Evolutionary conservation across 1,140 invertebrate species (phyloP), one percentile per base, ranked within the genome.

Genomic region (Heterodera carotae): DNA sequence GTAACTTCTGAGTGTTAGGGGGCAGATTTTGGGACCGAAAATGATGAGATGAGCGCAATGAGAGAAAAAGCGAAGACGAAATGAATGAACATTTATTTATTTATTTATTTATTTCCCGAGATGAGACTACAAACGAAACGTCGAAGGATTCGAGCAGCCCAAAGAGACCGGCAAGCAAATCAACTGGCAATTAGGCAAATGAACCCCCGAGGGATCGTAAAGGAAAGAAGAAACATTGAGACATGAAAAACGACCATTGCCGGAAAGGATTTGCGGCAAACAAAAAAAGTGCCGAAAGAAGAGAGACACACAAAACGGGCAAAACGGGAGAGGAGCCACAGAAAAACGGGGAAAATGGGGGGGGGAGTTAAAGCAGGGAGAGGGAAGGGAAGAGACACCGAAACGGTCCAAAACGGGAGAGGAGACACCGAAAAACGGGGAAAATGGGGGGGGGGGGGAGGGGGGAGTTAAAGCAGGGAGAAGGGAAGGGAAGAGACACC

Each of bases 141-240:
- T 12, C 15, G 25, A 29, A 25, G 62, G 62, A 53, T 53, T 66
- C 8, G 62, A 34, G 25, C n/a, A 66, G 33, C 12, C 27, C 12
- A 66, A 66, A 66, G 62, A 18, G 62, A 62, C 39, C 0, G 12
- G 22, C 48, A 18, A 22, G n/a, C 48, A 53, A 53, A 53, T 53
- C 48, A 53, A 18, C 62, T 66, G 62, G 62, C 62, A 66, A 66
- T 66, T 66, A 34, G 62, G 62, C 62, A 66, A 66, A 66, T 66
- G 62, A 66, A 66, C 62, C 62, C 8, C n/a, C 25, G n/a, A 34
- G 62, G 27, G 62, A 34, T 66, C 62, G 62, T 66, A 66, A 66
- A 66, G 8, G 10, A 34, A 66, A 34, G n/a, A 43, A 43, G 48
- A 53, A 53, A 53, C 48, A 18, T 53, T 22, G 48, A 0, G 39